Evolutionary conservation across 1,140 invertebrate species (phyloP).

Genomic region (Drosophila nigromelanica): DNA sequence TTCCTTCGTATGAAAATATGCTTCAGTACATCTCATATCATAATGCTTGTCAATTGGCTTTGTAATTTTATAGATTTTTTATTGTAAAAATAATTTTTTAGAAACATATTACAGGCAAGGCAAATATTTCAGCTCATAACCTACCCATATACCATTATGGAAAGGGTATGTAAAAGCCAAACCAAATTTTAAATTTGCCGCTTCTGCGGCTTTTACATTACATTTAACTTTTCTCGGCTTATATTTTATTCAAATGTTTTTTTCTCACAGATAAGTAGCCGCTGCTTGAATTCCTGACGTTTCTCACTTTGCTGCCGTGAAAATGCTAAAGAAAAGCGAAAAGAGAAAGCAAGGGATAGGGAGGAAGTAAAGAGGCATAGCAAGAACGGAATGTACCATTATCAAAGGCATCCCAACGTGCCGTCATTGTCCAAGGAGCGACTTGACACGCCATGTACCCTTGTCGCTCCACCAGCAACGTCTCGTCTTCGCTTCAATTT

Average conservation of each 20-base stretch:
- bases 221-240: slow-evolving; percentile 78
- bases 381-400: slow-evolving; percentile 15
- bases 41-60: no score
- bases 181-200: slow-evolving; percentile 65
- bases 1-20: no score
- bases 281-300: slow-evolving; percentile 69
- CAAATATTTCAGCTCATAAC: slow-evolving; percentile 12
- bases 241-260: slow-evolving; percentile 78
- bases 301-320: slow-evolving; percentile 75
- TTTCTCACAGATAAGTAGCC: slow-evolving; percentile 62
- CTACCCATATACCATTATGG: neutral
- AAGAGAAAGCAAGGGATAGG: neutral
- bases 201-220: slow-evolving; percentile 74
- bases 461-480: no score
- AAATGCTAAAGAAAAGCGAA: slow-evolving; percentile 55
- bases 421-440: slow-evolving; percentile 33
- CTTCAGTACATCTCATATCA: no score
- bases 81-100: no score
- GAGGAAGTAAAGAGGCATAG: neutral
- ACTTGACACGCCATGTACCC: neutral
- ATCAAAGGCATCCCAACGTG: slow-evolving; percentile 21
- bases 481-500: slow-evolving; percentile 38
- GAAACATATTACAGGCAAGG: no score
- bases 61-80: no score
- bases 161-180: slow-evolving; percentile 40